Percentiles rank a stretch among this genome's conserved stretches.
Conservation (phyloP, 2,888 invertebrate species). For the Drosophila engyochracea region DNA sequence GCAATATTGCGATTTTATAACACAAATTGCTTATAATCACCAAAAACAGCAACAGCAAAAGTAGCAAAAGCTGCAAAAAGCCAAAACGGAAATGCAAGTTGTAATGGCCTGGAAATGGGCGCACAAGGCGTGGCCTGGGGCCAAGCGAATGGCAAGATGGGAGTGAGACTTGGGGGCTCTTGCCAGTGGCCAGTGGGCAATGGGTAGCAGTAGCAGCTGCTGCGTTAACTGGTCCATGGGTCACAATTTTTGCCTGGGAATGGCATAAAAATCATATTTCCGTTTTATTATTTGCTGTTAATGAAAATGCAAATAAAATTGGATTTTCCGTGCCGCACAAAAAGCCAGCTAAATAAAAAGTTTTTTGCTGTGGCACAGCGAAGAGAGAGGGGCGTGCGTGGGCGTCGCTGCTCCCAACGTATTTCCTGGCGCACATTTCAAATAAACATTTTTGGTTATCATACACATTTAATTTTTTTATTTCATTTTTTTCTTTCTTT, state of each 20-base stretch:
- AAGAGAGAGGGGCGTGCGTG: not conserved
- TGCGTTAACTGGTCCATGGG: conserved; percentile 47
- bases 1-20: conserved; percentile 78
- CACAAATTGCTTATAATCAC: conserved; percentile 78
- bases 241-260: conserved; percentile 59
- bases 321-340: conserved; percentile 73
- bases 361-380: conserved; percentile 41
- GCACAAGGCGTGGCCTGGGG: conserved; percentile 21
- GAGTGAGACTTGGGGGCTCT: not conserved
- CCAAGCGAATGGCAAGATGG: not conserved
- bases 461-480: conserved; percentile 11
- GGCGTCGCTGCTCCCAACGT: conserved; percentile 49
- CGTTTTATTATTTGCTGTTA: conserved; percentile 78
- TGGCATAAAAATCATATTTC: conserved; percentile 79
- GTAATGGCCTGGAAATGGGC: conserved; percentile 73
- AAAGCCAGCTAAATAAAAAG: conserved; percentile 68
- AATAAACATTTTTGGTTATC: conserved; percentile 72
- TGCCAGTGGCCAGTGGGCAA: not conserved
- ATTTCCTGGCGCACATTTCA: conserved; percentile 74
- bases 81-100: conserved; percentile 73
- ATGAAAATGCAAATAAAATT: conserved; percentile 79
- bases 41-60: conserved; percentile 41
- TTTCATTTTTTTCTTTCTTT: not conserved
- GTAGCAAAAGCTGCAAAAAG: conserved; percentile 31
- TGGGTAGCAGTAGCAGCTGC: conserved; percentile 38